Base-by-base conservation (phyloP, 2,113 vertebrate species). In the Odontesthes bonariensis region DNA sequence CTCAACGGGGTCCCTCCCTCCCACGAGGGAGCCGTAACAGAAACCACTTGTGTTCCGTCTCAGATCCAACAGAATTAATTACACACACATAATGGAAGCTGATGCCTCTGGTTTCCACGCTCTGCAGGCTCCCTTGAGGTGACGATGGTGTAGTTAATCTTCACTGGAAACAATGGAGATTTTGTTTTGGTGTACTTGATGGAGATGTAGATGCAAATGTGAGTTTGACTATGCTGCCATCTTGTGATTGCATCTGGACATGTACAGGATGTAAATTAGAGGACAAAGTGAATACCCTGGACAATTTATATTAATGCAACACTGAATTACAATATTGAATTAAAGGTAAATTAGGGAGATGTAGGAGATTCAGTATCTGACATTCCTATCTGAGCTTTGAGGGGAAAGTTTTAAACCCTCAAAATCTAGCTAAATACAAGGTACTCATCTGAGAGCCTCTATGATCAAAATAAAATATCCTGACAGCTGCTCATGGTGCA, bases 181-280 rank as follows among this genome's bases (percentile, higher is more conserved):
- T 90, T 75, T 51, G 62, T 75, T 73, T 44, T 62, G 64, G 64
- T 73, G 44, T 58, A 64, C 78, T 79, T 82, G 58, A 49, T 82
- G 33, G 49, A 72, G 68, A 75, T 53, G n/a, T 64, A 51, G 52
- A 67, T 68, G 20, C 42, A 72, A 75, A 77, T 49, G 73, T 87
- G 84, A 63, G 84, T 77, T 87, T 87, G 88, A 80, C 69, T 86
- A 69, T 92, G 86, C 92, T 93, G 90, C 90, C 92, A 90, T 89
- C 92, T 91, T 87, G 91, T 92, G 92, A 86, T 86, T 86, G 77
- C 83, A 88, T 86, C 62, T 82, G 73, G 56, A 86, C 51, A 82
- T 78, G 71, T 76, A 70, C 73, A 79, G 33, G 72, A 82, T 80
- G 81, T 31, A 79, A 84, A 88, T 81, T 65, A 77, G 54, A 42